These are phyloP conservation scores for Elephas maximus DNA, from an alignment of 2,113 vertebrate species.

Conservation along the genomic window DNA sequence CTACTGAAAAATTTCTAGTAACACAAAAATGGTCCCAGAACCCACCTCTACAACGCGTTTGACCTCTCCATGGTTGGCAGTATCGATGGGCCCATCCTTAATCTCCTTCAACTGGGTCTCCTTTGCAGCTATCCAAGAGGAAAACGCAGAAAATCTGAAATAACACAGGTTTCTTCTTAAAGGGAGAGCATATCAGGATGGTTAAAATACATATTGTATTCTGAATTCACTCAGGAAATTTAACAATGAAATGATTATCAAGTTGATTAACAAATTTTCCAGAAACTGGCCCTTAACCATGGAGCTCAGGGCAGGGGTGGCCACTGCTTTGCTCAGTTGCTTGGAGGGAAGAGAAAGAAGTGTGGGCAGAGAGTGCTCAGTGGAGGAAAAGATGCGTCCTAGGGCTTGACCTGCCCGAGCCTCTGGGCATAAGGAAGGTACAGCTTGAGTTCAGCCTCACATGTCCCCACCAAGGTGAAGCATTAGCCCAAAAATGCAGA, in stretches of 20 bases:
- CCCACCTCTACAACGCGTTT: conserved; percentile 91
- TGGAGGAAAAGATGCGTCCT: neutral
- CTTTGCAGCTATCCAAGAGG: conserved; percentile 93
- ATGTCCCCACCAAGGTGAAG: neutral
- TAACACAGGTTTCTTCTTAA: neutral
- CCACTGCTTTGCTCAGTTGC: neutral
- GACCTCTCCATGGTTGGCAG: conserved; percentile 88
- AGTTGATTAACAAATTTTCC: neutral
- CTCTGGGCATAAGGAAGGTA: neutral
- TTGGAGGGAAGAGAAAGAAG: neutral
- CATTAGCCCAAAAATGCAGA: neutral
- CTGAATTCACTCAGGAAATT: neutral
- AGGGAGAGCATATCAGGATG: neutral
- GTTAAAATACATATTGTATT: neutral
- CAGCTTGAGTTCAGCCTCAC: neutral
- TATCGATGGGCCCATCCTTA: conserved; percentile 86
- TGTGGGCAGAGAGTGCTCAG: neutral
- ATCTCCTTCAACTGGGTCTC: conserved; percentile 90
- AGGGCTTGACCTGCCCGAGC: neutral
- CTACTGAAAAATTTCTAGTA: neutral
- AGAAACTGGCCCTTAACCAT: neutral
- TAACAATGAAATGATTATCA: neutral
- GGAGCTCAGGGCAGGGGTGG: neutral
- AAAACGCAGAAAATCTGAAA: conserved; percentile 94
- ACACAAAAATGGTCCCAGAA: neutral